phyloP scores from a whole-genome alignment of 2,888 invertebrate genomes.

The Ecliptopera silaceata region DNA sequence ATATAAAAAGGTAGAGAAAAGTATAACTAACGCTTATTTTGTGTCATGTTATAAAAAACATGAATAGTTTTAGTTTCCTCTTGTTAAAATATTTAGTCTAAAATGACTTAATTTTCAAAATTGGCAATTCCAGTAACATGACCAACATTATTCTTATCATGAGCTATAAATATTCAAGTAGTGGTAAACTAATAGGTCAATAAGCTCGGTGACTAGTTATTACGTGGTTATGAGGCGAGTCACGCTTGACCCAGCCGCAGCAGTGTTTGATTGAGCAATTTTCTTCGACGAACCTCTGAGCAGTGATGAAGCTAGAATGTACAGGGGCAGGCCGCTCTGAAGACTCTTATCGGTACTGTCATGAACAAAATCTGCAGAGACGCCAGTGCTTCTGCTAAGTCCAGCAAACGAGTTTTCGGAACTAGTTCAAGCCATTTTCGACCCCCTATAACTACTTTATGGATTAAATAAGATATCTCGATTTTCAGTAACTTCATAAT shows the following conservation, averaged over 20 bases:
- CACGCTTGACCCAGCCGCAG: slow-evolving; percentile 60
- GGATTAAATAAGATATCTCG: too few species aligned
- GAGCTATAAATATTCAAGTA: slow-evolving; percentile 57
- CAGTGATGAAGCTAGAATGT: slow-evolving; percentile 10
- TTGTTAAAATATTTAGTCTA: background rate
- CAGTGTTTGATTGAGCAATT: slow-evolving; percentile 65
- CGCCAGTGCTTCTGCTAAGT: too few species aligned
- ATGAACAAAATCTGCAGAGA: too few species aligned
- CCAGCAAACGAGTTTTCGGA: too few species aligned
- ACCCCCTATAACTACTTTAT: too few species aligned
- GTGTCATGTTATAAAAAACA: too few species aligned
- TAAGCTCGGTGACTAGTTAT: slow-evolving; percentile 56
- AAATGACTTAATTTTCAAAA: slow-evolving; percentile 7
- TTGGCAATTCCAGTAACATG: slow-evolving; percentile 25
- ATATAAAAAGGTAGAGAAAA: too few species aligned
- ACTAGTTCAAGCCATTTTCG: too few species aligned
- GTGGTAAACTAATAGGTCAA: slow-evolving; percentile 63
- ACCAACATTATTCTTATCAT: slow-evolving; percentile 42
- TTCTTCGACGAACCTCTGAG: slow-evolving; percentile 54
- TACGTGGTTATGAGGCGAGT: slow-evolving; percentile 59
- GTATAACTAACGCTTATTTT: too few species aligned
- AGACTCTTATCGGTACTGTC: too few species aligned
- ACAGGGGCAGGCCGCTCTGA: background rate
- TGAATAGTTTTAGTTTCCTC: background rate
- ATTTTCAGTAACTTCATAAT: too few species aligned